Base-by-base conservation (phyloP, 2,797 vertebrate species). In the Eupleurogrammus muticus region DNA sequence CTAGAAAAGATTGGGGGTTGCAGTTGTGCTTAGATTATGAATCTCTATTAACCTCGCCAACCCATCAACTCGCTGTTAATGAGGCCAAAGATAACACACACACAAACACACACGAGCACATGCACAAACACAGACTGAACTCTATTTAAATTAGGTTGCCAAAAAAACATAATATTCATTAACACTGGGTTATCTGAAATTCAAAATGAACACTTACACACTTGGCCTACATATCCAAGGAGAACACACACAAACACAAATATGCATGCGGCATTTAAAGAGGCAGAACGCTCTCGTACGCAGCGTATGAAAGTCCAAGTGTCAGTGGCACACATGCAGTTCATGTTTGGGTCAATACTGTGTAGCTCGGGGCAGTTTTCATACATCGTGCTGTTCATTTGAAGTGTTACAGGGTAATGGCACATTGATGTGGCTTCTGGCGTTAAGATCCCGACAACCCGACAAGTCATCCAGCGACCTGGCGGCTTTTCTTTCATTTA, bases 21-120 rank as follows among this genome's bases (percentile, higher is more conserved):
- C 89, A 92, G 87, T 88, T 91, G 89, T 59, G 75, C 83, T 84
- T 70, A 77, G 86, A 90, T 91, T 90, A 90, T 87, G 82, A 91
- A 92, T 93, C 88, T 90, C 82, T 84, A 93, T 92, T 91, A 92
- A 93, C 91, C 83, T 85, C 66, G 63, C 82, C 72, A 87, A 89
- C 84, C 75, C 84, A 86, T 89, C 81, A 81, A 57, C 85, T 81
- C 79, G 54, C 70, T 82, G 35, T 84, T 90, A 90, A 92, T 88
- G 81, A 92, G 82, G 82, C 80, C 82, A 85, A 56, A 78, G 66
- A 77, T 79, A 78, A 54, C 16, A 70, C 21, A 35, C 52, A 63
- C 50, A 74, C 7, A 65, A 9, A 17, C 44, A 32, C 52, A 35
- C 53, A 52, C 24, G 76, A 40, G 28, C 46, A 48, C 47, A 42